A percentile compares a stretch with the other conserved stretches of the same genome.
phyloP scores from a whole-genome alignment of 2,113 vertebrate species.

The rabbit (Oryctolagus cuniculus) region mOryCun1.1 NC_091433.1:53870001-53870500 shows the following conservation, averaged over 20 bases:
- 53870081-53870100: background rate
- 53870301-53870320: background rate
- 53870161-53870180: background rate
- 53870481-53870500: conserved; percentile 61
- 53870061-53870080: background rate
- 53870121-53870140: background rate
- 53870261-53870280: background rate
- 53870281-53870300: background rate
- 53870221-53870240: fast-evolving
- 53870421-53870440: conserved; percentile 57
- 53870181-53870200: background rate
- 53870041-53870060: background rate
- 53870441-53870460: conserved; percentile 31
- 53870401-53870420: conserved; percentile 55
- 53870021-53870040: background rate
- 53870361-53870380: background rate
- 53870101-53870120: background rate
- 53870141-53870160: background rate
- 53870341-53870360: conserved; percentile 55
- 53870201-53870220: background rate
- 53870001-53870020: background rate
- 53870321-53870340: conserved; percentile 29
- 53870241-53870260: background rate
- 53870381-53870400: conserved; percentile 49
- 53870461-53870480: conserved; percentile 61